phyloP scores from a whole-genome alignment of 2,797 vertebrate species.

The Aulostomus chinensis region DNA sequence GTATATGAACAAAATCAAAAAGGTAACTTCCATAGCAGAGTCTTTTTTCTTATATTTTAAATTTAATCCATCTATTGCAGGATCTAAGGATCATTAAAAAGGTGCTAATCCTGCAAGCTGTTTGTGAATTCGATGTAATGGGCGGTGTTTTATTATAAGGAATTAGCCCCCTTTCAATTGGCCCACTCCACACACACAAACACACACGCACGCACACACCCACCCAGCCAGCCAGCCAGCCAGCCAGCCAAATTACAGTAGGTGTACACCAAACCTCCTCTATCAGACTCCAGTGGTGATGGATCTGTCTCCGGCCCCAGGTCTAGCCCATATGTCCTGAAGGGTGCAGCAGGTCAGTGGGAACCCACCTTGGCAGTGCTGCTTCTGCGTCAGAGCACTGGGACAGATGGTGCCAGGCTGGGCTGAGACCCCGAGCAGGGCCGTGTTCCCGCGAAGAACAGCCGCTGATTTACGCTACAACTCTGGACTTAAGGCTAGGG shows the following conservation, averaged over 20 bases:
- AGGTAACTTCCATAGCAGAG: no score
- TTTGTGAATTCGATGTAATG: no score
- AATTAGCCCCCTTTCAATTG: no score
- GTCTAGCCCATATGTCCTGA: slow-evolving; percentile 37
- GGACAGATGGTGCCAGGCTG: slow-evolving; percentile 78
- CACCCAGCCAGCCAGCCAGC: no score
- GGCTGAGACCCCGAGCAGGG: slow-evolving; percentile 72
- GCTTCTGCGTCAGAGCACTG: slow-evolving; percentile 71
- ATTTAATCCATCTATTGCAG: no score
- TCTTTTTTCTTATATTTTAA: no score
- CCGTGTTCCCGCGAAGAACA: slow-evolving; percentile 73
- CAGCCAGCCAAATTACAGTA: slow-evolving; percentile 4
- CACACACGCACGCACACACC: neutral
- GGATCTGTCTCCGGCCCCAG: slow-evolving; percentile 53
- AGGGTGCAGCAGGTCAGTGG: slow-evolving; percentile 66
- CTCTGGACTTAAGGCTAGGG: slow-evolving; percentile 54
- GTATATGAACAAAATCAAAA: no score
- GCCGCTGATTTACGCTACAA: slow-evolving; percentile 76
- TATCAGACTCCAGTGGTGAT: slow-evolving; percentile 51
- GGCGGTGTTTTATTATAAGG: no score
- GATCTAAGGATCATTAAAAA: no score
- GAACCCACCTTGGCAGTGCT: slow-evolving; percentile 68
- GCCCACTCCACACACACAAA: neutral
- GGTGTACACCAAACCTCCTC: slow-evolving; percentile 7
- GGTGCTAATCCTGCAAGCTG: no score